Evolutionary conservation across 2,797 vertebrate genomes (phyloP), one percentile per base, ranked within the genome.

Genomic region (Clarias platycephalus): DNA sequence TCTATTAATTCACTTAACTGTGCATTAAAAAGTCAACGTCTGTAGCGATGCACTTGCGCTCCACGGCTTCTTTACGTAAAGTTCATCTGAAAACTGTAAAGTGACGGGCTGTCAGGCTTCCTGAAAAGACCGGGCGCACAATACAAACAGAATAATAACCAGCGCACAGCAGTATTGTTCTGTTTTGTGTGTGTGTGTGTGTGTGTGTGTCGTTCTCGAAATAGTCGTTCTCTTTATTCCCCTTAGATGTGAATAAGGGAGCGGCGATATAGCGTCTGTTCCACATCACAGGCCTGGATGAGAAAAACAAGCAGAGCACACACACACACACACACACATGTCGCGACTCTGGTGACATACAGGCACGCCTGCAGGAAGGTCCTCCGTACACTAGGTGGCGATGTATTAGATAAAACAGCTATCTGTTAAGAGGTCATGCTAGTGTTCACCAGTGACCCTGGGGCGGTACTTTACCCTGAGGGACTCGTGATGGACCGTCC

Each of bases 221-320:
- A 76, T 31, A 57, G 44, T 44, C 44, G 44, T 44, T 22, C 72
- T 76, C 72, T 76, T 76, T 76, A 57, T 76, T 49, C 49, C 49
- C 3, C 53, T 1, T 7, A 55, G 16, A 75, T 15, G 49, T 58
- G 16, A 22, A 58, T 44, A 44, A 55, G 5, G 3, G 53, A 31
- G 72, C 1, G 26, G 26, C 16, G 9, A 20, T 57, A 12, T 31
- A 31, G 16, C 8, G 26, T 75, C 26, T 75, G 72, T 5, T 75
- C 72, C 15, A 31, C 72, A 75, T 55, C 44, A 53, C 44, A 26
- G 24, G 10, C 67, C 37, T 8, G 44, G 18, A 75, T 8, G 18
- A 57, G 26, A 57, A 57, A 18, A 3, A 16, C n/a, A 18, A 3
- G 7, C n/a, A 53, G 44, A 16, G 9, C 49, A 74, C 13, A 53